Conservation (phyloP, 2,113 vertebrate species). For the Thunnus thynnus region DNA sequence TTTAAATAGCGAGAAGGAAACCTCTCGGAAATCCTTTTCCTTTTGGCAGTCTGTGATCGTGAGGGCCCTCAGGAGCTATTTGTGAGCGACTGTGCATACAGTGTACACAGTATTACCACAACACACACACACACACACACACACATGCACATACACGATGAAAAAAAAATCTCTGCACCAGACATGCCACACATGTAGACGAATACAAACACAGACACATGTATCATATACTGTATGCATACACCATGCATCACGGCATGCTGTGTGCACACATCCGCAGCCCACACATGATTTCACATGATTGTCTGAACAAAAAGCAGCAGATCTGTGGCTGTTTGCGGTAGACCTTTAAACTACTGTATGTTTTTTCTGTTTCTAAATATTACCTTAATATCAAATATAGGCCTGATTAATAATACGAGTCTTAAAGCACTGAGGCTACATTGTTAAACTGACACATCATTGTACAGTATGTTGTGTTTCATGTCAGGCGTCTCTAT, state of each 20-base stretch:
- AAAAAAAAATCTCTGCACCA: slow-evolving; percentile 43
- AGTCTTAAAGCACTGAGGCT: neutral
- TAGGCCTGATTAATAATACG: neutral
- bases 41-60: slow-evolving; percentile 79
- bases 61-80: slow-evolving; percentile 77
- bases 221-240: slow-evolving; percentile 31
- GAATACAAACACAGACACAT: slow-evolving; percentile 54
- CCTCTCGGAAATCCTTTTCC: slow-evolving; percentile 84
- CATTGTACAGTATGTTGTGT: neutral
- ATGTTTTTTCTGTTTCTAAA: neutral
- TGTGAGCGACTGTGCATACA: slow-evolving; percentile 59
- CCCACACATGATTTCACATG: slow-evolving; percentile 62
- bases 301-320: slow-evolving; percentile 35
- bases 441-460: neutral
- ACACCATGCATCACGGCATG: slow-evolving; percentile 16
- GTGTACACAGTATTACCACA: slow-evolving; percentile 38
- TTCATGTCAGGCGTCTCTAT: neutral
- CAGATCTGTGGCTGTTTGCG: slow-evolving; percentile 24
- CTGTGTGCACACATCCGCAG: slow-evolving; percentile 36
- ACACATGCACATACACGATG: neutral
- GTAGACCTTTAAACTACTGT: neutral
- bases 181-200: slow-evolving; percentile 68
- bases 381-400: neutral
- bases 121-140: slow-evolving; percentile 22
- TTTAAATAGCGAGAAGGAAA: slow-evolving; percentile 80